Evolutionary conservation across 2,797 vertebrate species (phyloP).

Genomic region (Gambelia wislizenii): DNA sequence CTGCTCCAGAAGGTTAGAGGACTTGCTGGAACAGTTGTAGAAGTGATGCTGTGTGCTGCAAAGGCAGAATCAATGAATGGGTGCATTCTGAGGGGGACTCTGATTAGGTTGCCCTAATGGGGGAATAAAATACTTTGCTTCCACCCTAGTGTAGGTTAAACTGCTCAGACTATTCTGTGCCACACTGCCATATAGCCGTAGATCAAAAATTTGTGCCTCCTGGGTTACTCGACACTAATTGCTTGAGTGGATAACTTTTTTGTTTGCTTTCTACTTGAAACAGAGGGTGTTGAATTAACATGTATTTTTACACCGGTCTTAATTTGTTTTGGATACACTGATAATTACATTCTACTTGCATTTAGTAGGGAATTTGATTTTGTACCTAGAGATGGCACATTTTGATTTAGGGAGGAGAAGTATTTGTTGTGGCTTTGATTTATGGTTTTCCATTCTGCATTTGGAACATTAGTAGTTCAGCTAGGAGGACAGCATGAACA

Average conservation of each 20-base stretch:
- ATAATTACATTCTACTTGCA: slow-evolving; percentile 52
- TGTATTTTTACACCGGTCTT: slow-evolving; percentile 57
- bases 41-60: background rate
- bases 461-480: slow-evolving; percentile 68
- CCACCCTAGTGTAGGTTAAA: background rate
- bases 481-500: slow-evolving; percentile 60
- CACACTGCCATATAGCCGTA: background rate
- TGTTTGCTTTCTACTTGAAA: background rate
- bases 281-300: slow-evolving; percentile 61
- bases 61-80: background rate
- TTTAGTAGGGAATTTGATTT: slow-evolving; percentile 49
- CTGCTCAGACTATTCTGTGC: background rate
- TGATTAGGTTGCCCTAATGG: background rate
- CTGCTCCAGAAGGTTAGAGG: background rate
- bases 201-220: no score
- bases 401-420: slow-evolving; percentile 42
- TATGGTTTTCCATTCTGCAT: slow-evolving; percentile 69
- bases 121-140: no score
- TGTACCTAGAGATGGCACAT: slow-evolving; percentile 52
- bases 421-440: slow-evolving; percentile 66
- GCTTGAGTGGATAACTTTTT: background rate
- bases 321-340: slow-evolving; percentile 63
- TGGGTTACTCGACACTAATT: background rate
- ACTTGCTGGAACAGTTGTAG: background rate
- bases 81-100: background rate